Conservation (phyloP, 2,797 vertebrate species). For the Sebastes taczanowskii region DNA sequence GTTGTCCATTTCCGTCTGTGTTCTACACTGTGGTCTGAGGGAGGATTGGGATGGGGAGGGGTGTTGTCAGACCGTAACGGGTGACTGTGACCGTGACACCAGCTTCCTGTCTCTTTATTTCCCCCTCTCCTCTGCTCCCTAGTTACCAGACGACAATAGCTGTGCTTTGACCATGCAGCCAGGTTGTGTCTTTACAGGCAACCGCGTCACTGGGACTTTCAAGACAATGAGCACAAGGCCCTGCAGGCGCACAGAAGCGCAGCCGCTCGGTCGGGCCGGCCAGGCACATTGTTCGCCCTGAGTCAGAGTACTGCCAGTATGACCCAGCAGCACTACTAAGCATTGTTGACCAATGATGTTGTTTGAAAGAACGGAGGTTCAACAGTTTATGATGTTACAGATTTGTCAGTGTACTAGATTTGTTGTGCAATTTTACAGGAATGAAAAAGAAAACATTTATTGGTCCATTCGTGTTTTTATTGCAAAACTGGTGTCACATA, state of each 20-base stretch:
- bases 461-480: not conserved
- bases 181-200: conserved; percentile 48
- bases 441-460: not conserved
- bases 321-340: not conserved
- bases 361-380: conserved; percentile 18
- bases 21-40: conserved; percentile 55
- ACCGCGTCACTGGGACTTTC: conserved; percentile 50
- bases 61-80: conserved; percentile 52
- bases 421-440: conserved; percentile 16
- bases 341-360: conserved; percentile 40
- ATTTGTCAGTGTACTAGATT: not conserved
- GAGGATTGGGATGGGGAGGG: conserved; percentile 35
- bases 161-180: conserved; percentile 17
- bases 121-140: conserved; percentile 37
- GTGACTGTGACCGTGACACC: conserved; percentile 74
- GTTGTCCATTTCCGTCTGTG: conserved; percentile 55
- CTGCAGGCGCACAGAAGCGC: not conserved
- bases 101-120: conserved; percentile 76
- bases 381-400: conserved; percentile 21
- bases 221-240: conserved; percentile 65
- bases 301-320: conserved; percentile 25
- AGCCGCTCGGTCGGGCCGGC: conserved; percentile 1
- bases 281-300: conserved; percentile 34
- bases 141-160: conserved; percentile 68
- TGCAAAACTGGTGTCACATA: not conserved